Conservation (phyloP, 2,113 vertebrate genomes). For the Triplophysa dalaica region DNA sequence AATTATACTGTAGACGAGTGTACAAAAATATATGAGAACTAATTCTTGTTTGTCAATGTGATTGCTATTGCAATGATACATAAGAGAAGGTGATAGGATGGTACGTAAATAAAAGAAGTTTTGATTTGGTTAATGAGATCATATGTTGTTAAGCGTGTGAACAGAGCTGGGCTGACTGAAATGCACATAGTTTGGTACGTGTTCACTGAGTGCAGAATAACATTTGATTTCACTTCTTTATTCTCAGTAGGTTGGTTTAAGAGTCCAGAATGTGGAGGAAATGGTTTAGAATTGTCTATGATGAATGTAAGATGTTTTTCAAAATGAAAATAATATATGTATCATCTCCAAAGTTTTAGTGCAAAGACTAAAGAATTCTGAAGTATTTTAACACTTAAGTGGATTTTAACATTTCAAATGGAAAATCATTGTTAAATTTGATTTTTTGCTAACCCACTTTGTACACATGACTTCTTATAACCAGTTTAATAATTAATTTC, state of each 20-base stretch:
- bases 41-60: not conserved
- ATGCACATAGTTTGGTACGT: not conserved
- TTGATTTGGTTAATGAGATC: not conserved
- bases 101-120: not conserved
- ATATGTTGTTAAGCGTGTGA: not conserved
- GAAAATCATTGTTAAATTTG: slow-evolving; percentile 22
- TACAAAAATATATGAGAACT: slow-evolving; percentile 7
- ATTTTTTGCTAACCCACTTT: slow-evolving; percentile 41
- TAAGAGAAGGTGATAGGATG: not conserved
- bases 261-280: slow-evolving; percentile 58
- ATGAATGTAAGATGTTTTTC: slow-evolving; percentile 69
- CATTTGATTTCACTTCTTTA: slow-evolving; percentile 3
- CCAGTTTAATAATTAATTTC: slow-evolving; percentile 65
- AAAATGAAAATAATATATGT: slow-evolving; percentile 68
- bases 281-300: slow-evolving; percentile 44
- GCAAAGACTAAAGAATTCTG: slow-evolving; percentile 45
- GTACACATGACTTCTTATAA: slow-evolving; percentile 58
- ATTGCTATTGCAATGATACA: not conserved
- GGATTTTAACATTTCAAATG: slow-evolving; percentile 49
- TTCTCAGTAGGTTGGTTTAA: not conserved
- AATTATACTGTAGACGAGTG: not conserved
- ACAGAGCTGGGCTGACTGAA: not conserved
- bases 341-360: slow-evolving; percentile 58
- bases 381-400: slow-evolving; percentile 45
- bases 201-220: not conserved